Percentiles rank a stretch among this genome's conserved stretches.
Conservation (phyloP, 2,797 vertebrate genomes). For the Orientallactaga sibirica region DNA sequence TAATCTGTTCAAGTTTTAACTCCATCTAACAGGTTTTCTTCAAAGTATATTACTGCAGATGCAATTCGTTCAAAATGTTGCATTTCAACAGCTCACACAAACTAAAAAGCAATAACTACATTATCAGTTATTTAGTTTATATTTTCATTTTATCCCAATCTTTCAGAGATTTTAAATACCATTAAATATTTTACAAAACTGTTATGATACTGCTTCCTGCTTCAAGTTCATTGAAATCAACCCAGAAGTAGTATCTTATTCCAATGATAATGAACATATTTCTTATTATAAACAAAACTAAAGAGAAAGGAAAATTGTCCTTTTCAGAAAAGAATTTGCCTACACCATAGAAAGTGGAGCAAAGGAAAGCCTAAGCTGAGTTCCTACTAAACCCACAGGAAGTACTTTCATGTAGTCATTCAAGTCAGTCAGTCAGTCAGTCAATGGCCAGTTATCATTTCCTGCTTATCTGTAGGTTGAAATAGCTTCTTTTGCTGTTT, state of each 20-base stretch:
- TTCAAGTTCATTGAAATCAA: constrained; percentile 62
- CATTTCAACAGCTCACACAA: constrained; percentile 77
- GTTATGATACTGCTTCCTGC: not conserved
- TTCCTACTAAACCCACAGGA: not conserved
- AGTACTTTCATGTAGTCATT: not conserved
- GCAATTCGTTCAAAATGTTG: constrained; percentile 84
- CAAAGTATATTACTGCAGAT: constrained; percentile 81
- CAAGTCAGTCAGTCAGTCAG: not conserved
- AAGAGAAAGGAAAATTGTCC: constrained; percentile 17
- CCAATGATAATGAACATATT: not conserved
- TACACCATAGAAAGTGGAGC: not conserved
- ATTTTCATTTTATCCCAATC: constrained; percentile 56
- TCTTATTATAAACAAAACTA: constrained; percentile 52
- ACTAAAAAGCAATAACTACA: constrained; percentile 64
- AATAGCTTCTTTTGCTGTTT: constrained; percentile 12
- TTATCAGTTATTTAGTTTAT: constrained; percentile 70
- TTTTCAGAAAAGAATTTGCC: constrained; percentile 46
- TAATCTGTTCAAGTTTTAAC: constrained; percentile 85
- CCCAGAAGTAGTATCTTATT: constrained; percentile 29
- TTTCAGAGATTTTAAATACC: constrained; percentile 61
- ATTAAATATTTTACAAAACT: constrained; percentile 57
- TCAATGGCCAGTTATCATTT: not conserved
- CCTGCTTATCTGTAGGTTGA: not conserved
- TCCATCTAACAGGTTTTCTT: constrained; percentile 86
- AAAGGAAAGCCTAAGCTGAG: not conserved